A percentile compares a stretch with the other conserved stretches of the same genome.
phyloP scores from a whole-genome alignment of 2,797 vertebrate species.

The Australoheros facetus region DNA sequence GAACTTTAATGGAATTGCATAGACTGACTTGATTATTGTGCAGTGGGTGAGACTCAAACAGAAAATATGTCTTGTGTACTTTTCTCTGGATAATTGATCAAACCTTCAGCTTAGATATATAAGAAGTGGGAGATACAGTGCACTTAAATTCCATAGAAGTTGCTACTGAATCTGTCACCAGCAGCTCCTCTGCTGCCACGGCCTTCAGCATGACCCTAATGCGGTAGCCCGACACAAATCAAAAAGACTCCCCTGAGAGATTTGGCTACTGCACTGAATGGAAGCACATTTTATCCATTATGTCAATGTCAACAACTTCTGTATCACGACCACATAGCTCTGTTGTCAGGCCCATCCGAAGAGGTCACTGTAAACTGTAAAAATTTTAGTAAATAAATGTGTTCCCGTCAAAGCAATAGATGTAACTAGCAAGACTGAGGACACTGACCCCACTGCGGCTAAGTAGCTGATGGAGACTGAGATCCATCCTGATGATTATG shows the following conservation, averaged over 20 bases:
- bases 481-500: too few species aligned
- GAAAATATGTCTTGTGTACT: not conserved
- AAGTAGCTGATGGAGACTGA: too few species aligned
- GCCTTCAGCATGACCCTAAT: slow-evolving; percentile 17
- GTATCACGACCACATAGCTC: too few species aligned
- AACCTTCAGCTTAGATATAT: not conserved
- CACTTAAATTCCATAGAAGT: not conserved
- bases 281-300: not conserved
- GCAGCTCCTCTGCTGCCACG: not conserved
- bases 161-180: slow-evolving; percentile 10
- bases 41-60: not conserved
- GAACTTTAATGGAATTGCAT: slow-evolving; percentile 17
- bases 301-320: not conserved
- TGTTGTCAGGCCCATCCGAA: too few species aligned
- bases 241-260: slow-evolving; percentile 12
- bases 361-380: too few species aligned
- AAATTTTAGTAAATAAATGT: too few species aligned
- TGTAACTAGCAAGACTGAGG: too few species aligned
- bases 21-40: slow-evolving; percentile 15
- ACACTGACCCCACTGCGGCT: too few species aligned
- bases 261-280: not conserved
- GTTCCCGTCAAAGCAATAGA: too few species aligned
- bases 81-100: slow-evolving; percentile 16
- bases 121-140: not conserved
- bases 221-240: slow-evolving; percentile 7